Evolutionary conservation across 2,797 vertebrate species (phyloP).

Genomic region (Adrianichthys oophorus): DNA sequence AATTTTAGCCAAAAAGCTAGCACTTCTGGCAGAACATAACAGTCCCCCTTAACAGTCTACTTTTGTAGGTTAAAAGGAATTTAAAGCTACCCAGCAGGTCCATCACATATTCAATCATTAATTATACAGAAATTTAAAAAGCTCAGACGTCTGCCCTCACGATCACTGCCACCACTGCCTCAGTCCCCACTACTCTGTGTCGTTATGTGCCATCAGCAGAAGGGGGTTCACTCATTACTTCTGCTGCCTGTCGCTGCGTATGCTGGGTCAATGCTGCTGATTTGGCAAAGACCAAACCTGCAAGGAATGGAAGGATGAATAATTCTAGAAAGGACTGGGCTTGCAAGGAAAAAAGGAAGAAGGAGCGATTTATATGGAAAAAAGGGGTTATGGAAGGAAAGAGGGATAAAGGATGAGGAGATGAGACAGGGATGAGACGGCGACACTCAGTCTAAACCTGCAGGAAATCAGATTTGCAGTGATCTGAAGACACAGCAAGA

Average conservation of each 20-base stretch:
- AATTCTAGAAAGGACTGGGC: not conserved
- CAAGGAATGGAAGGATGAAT: not conserved
- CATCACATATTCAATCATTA: no score
- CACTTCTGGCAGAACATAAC: no score
- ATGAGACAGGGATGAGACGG: slow-evolving; percentile 51
- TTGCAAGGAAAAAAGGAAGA: not conserved
- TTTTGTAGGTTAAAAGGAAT: no score
- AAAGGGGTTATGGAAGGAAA: not conserved
- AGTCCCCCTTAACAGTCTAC: no score
- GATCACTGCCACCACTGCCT: slow-evolving; percentile 7
- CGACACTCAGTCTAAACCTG: slow-evolving; percentile 42
- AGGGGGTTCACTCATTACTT: not conserved
- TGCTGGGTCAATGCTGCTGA: slow-evolving; percentile 30
- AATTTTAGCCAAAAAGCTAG: no score
- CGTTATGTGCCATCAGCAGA: slow-evolving; percentile 13
- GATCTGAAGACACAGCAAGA: slow-evolving; percentile 35
- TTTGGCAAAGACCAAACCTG: slow-evolving; percentile 9
- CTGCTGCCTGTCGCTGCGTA: slow-evolving; percentile 6
- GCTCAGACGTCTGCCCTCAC: not conserved
- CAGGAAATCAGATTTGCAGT: slow-evolving; percentile 48
- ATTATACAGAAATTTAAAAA: no score
- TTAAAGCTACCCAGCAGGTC: no score
- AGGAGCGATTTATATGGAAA: not conserved
- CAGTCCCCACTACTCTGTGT: not conserved
- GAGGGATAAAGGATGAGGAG: slow-evolving; percentile 25